Percentiles rank a stretch among this genome's conserved stretches.
phyloP scores from a whole-genome alignment of 2,113 vertebrate genomes.

The Lepus americanus region DNA sequence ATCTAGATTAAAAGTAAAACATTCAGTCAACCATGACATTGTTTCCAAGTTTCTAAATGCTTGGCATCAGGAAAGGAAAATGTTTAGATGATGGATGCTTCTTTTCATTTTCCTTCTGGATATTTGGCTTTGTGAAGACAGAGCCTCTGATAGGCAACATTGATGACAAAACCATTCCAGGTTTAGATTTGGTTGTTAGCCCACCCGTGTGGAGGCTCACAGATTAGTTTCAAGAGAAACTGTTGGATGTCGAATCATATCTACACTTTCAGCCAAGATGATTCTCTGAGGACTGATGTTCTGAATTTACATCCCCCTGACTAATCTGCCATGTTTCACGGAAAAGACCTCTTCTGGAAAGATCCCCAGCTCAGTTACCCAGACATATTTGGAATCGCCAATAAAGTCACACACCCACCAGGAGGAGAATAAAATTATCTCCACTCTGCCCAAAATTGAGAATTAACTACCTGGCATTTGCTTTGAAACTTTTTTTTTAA shows the following conservation, averaged over 20 bases:
- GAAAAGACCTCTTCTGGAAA: constrained; percentile 29
- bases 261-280: constrained; percentile 63
- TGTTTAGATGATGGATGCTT: constrained; percentile 69
- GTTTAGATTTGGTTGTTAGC: constrained; percentile 71
- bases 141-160: constrained; percentile 60
- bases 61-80: constrained; percentile 75
- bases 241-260: constrained; percentile 69
- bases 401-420: neutral
- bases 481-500: neutral
- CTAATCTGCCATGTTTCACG: constrained; percentile 23
- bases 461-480: neutral
- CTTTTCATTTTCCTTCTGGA: constrained; percentile 73
- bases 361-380: neutral
- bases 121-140: constrained; percentile 58
- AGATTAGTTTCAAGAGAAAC: constrained; percentile 64
- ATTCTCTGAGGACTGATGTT: constrained; percentile 56
- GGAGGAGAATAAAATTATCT: neutral
- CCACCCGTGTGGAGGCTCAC: constrained; percentile 74
- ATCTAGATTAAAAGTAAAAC: constrained; percentile 73
- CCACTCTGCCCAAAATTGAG: neutral
- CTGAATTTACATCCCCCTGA: constrained; percentile 41
- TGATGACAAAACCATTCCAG: constrained; percentile 64
- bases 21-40: constrained; percentile 37
- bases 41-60: constrained; percentile 67
- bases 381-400: constrained; percentile 10